Evolutionary conservation across 2,113 vertebrate genomes (phyloP).

Genomic region (Pelusios castaneus): DNA sequence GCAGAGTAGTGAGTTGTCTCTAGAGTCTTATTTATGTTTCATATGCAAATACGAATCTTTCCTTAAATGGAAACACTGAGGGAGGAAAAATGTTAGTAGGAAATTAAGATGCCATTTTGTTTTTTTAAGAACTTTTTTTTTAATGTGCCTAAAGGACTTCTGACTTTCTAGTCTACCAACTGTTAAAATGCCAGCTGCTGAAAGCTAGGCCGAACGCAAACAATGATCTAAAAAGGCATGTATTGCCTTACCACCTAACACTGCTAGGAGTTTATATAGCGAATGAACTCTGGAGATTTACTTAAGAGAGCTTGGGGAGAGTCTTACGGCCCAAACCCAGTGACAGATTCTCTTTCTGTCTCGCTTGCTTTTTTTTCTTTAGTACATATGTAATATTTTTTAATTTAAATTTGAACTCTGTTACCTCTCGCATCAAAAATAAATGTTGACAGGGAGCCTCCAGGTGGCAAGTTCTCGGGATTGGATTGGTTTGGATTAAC

Average conservation of each 20-base stretch:
- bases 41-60: neutral
- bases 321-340: neutral
- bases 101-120: neutral
- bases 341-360: neutral
- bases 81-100: neutral
- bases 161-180: neutral
- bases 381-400: neutral
- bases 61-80: neutral
- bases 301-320: neutral
- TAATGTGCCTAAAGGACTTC: neutral
- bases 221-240: neutral
- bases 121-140: neutral
- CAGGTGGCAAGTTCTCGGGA: constrained; percentile 86
- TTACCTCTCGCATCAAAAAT: constrained; percentile 46
- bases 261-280: neutral
- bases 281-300: neutral
- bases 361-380: neutral
- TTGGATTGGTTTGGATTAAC: constrained; percentile 87
- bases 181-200: neutral
- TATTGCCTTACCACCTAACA: neutral
- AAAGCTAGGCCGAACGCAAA: constrained; percentile 30
- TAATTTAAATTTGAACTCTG: neutral
- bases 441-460: constrained; percentile 67
- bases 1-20: neutral
- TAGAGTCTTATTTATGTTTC: constrained; percentile 31